A percentile compares a stretch with the other conserved stretches of the same genome.
phyloP scores from a whole-genome alignment of 2,888 invertebrate genomes.

The Dinocampus coccinellae region DNA sequence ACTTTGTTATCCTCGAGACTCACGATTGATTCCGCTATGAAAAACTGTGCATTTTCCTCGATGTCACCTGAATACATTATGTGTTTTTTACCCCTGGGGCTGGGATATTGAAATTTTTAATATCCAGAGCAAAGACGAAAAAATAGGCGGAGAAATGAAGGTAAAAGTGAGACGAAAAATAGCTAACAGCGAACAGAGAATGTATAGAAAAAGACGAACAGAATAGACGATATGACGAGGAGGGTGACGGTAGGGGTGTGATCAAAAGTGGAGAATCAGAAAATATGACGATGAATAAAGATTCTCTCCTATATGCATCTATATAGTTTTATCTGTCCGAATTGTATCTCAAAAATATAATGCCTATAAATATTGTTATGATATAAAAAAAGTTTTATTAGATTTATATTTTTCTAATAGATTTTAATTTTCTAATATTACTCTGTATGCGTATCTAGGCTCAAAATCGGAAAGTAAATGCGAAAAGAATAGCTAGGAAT shows the following conservation, averaged over 20 bases:
- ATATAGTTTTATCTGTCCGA: too few species aligned
- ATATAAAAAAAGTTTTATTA: too few species aligned
- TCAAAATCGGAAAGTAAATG: too few species aligned
- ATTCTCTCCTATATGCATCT: too few species aligned
- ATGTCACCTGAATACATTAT: slow-evolving; percentile 70
- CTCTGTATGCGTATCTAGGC: too few species aligned
- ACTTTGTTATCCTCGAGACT: slow-evolving; percentile 48
- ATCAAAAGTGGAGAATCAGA: too few species aligned
- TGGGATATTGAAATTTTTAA: slow-evolving; percentile 70
- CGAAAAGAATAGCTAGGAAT: too few species aligned
- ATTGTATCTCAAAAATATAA: too few species aligned
- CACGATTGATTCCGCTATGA: slow-evolving; percentile 68
- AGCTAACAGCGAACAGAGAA: slow-evolving; percentile 41
- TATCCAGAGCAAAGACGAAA: slow-evolving; percentile 64
- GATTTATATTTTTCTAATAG: too few species aligned
- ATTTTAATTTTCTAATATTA: too few species aligned
- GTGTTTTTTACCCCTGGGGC: slow-evolving; percentile 70
- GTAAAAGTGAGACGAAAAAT: slow-evolving; percentile 28
- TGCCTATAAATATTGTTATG: too few species aligned
- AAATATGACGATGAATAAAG: too few species aligned
- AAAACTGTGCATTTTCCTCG: slow-evolving; percentile 70
- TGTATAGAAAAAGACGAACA: slow-evolving; percentile 44
- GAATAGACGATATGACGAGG: slow-evolving; percentile 31
- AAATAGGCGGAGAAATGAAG: slow-evolving; percentile 42
- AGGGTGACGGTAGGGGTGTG: slow-evolving; percentile 30